Evolutionary conservation across 35 echinoderm and acorn worm genomes (phyloP), one percentile per base, ranked within the genome.

Genomic region (Heliocidaris erythrogramma): DNA sequence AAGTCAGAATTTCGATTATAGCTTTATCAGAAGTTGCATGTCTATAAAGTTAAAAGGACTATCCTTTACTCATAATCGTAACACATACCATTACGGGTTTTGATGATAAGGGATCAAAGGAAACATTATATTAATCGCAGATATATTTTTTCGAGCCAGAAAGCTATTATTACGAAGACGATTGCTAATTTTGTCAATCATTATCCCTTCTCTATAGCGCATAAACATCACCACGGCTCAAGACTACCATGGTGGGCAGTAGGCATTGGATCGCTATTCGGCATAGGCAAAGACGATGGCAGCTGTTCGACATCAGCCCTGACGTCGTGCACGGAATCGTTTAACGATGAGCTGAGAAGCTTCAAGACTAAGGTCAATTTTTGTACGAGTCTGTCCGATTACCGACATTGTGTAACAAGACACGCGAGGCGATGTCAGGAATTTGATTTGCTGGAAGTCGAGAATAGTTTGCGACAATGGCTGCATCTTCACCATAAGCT

Each of bases 321-420:
- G 91, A 92, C 9, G 48, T 49, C 91, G 48, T 92, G 91, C 49
- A 50, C 91, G 91, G 49, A 30, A 13, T 30, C 91, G 91, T 92
- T 92, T 13, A 30, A 92, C 18, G 48, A 92, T 13, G 50, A 92
- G 49, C 50, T 92, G 10, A 18, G 50, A 59, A 49, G 91, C 13
- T 30, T 12, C 47, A 29, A 49, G 29, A 78, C 65, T 24, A 78
- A 78, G 27, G 14, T 13, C 9, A 48, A 92, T 59, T 92, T 92
- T 48, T 92, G 91, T n/a, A 59, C 47, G 13, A 59, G 91, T 59
- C 49, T 92, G 91, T 30, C 48, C 13, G 48, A 92, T 59, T 92
- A 92, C 47, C 47, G 91, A 30, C 91, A 92, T 49, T 92, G 91
- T 48, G 48, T 92, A 48, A 48, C 47, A 50, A 49, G 50, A 53